These are phyloP conservation scores for Anthrax anthrax DNA, from an alignment of 2,888 invertebrate genomes.

Conservation along the genomic window DNA sequence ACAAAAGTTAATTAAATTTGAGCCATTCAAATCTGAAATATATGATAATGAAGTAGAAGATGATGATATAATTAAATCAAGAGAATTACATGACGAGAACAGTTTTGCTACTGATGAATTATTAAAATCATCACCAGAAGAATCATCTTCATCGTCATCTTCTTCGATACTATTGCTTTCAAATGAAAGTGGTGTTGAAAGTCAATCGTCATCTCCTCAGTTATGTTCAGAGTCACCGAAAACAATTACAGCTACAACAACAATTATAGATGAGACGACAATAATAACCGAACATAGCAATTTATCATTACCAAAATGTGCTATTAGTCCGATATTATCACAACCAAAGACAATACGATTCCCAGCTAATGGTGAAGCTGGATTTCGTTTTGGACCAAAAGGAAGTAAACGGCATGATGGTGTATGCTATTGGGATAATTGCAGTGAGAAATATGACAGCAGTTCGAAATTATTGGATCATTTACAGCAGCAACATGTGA, in stretches of 20 bases:
- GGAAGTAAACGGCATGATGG: constrained; percentile 36
- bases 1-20: background rate
- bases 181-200: background rate
- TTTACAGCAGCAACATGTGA: constrained; percentile 74
- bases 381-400: constrained; percentile 29
- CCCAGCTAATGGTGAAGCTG: constrained; percentile 40
- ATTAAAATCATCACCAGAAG: background rate
- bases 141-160: background rate
- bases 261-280: constrained; percentile 1
- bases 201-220: background rate
- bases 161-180: background rate
- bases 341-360: constrained; percentile 71
- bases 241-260: background rate
- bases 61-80: background rate
- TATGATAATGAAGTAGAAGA: background rate
- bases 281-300: constrained; percentile 6
- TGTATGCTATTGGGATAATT: constrained; percentile 70
- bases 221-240: background rate
- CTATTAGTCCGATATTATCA: constrained; percentile 61
- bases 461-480: constrained; percentile 74
- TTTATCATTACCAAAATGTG: constrained; percentile 22
- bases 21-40: background rate
- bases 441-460: constrained; percentile 61
- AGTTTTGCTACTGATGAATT: background rate
- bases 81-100: background rate